Evolutionary conservation across 2,113 vertebrate species (phyloP).

Genomic region (Tetraodon nigroviridis): DNA sequence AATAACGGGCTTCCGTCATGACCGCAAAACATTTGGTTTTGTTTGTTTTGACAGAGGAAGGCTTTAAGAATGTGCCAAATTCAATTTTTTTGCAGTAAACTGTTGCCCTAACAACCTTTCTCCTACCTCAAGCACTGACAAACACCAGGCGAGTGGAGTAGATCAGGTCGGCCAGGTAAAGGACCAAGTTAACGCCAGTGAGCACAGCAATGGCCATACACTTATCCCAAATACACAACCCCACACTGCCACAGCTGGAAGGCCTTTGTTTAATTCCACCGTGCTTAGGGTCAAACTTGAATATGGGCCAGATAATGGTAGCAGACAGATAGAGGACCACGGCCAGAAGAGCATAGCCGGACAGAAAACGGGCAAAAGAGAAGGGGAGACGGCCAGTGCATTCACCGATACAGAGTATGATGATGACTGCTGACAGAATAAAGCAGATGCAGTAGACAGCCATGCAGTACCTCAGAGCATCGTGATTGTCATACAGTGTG

Average conservation of each 20-base stretch:
- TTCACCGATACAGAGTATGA: conserved; percentile 82
- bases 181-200: conserved; percentile 81
- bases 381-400: conserved; percentile 82
- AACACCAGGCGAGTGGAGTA: conserved; percentile 83
- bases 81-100: conserved; percentile 35
- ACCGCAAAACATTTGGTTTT: background rate
- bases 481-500: conserved; percentile 52
- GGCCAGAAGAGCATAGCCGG: conserved; percentile 77
- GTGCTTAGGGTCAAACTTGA: conserved; percentile 75
- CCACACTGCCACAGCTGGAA: accelerated
- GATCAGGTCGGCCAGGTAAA: conserved; percentile 82
- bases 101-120: background rate
- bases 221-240: conserved; percentile 78
- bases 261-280: conserved; percentile 43
- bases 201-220: conserved; percentile 76
- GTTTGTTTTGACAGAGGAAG: background rate
- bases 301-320: conserved; percentile 86
- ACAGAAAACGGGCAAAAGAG: conserved; percentile 82
- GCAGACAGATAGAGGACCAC: conserved; percentile 79
- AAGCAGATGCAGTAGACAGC: conserved; percentile 88
- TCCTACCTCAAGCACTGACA: conserved; percentile 68
- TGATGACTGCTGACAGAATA: conserved; percentile 79
- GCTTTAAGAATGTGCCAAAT: conserved; percentile 34
- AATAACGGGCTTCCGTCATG: background rate
- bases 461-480: conserved; percentile 81